Evolutionary conservation across 2,888 invertebrate species (phyloP), one percentile per base, ranked within the genome.

Genomic region (Synergus laeviventris): DNA sequence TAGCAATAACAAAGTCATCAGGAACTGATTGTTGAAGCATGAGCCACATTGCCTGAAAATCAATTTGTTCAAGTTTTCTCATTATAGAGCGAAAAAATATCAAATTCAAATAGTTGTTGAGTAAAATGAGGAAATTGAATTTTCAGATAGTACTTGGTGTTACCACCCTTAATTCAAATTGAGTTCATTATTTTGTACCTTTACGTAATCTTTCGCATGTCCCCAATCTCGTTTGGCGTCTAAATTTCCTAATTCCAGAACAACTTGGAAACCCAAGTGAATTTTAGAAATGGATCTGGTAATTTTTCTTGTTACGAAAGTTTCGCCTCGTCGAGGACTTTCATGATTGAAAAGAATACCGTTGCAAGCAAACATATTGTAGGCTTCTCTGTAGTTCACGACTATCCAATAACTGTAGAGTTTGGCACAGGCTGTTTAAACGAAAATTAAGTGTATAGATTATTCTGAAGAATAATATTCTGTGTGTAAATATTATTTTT

Each of bases 141-240:
- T 31, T 31, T 31, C 5, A 31, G 5, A 31, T 31, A 31, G 31
- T 5, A 31, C 5, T 31, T 31, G 31, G 31, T 31, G 4, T 31
- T 31, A 31, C 0, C 31, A 31, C 31, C 0, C 31, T 31, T 31
- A 31, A 31, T 5, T 31, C 31, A 5, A 31, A 5, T 2, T 31
- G 31, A 31, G 31, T 54, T 0, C 1, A 9, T 18, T 73, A 61
- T 64, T 64, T 73, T 73, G 88, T 88, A 96, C 97, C 93, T 98
- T 97, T 9, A 99, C 97, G 91, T 98, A 99, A 91, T 99, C 99
- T 91, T 94, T 96, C 1, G 98, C 98, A 91, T 98, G 98, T 8
- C 99, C 99, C 99, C 99, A 99, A 91, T 99, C 99, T 86, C 99
- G 93, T 89, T 96, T 95, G 18, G 99, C 96, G 91, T 99, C 98